Conservation (phyloP, 2,797 vertebrate genomes). For the Hypotaenidia okinawae region DNA sequence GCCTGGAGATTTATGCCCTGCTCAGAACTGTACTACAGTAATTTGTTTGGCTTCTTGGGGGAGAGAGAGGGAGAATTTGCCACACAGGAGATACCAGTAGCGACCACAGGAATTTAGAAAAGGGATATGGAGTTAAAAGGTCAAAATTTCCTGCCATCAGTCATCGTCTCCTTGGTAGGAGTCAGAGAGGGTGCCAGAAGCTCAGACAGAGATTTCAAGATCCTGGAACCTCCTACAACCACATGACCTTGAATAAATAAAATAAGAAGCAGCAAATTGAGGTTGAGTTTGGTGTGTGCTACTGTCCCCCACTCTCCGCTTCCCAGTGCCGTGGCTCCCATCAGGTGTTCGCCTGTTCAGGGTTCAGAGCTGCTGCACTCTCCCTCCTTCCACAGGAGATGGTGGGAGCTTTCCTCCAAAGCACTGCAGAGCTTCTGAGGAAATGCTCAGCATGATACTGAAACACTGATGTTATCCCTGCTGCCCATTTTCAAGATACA, state of each 20-base stretch:
- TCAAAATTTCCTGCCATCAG: slow-evolving; percentile 48
- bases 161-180: slow-evolving; percentile 19
- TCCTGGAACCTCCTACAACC: background rate
- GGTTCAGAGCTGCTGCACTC: background rate
- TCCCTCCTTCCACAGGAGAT: background rate
- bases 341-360: background rate
- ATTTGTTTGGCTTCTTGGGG: slow-evolving; percentile 40
- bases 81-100: slow-evolving; percentile 30
- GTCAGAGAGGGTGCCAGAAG: background rate
- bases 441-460: background rate
- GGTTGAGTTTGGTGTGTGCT: background rate
- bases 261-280: background rate
- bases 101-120: slow-evolving; percentile 62
- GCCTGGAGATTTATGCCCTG: background rate
- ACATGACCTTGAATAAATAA: background rate
- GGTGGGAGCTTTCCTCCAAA: background rate
- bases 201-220: background rate
- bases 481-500: slow-evolving; percentile 2
- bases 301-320: background rate
- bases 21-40: slow-evolving; percentile 33
- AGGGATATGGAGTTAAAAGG: slow-evolving; percentile 52
- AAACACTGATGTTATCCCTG: slow-evolving; percentile 20
- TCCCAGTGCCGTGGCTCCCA: background rate
- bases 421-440: background rate
- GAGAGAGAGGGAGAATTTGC: background rate